phyloP scores from a whole-genome alignment of 2,888 invertebrate species.

The Drosophila stalkeri region DNA sequence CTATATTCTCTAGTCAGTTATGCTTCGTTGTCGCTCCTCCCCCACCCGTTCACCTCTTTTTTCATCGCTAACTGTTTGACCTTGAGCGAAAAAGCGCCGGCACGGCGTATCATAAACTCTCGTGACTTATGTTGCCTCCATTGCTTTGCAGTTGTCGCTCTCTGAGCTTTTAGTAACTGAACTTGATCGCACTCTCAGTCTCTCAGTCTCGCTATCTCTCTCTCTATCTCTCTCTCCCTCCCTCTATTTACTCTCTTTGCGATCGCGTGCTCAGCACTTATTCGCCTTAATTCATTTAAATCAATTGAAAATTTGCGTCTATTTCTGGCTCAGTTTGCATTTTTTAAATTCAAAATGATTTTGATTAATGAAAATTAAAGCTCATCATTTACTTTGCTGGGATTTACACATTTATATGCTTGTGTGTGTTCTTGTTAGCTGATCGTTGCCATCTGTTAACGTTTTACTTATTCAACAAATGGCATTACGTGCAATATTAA shows the following conservation, averaged over 20 bases:
- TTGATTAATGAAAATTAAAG: conserved; percentile 64
- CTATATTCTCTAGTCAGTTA: neutral
- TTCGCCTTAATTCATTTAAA: conserved; percentile 73
- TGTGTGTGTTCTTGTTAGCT: neutral
- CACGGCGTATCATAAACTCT: conserved; percentile 54
- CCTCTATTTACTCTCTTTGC: neutral
- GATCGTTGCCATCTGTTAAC: conserved; percentile 35
- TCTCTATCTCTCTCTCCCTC: neutral
- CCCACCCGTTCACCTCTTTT: neutral
- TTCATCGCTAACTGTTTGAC: conserved; percentile 39
- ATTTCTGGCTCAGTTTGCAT: conserved; percentile 58
- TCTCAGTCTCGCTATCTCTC: neutral
- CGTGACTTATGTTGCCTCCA: conserved; percentile 58
- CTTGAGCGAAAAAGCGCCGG: conserved; percentile 42
- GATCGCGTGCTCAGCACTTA: conserved; percentile 60
- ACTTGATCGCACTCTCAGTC: conserved; percentile 14
- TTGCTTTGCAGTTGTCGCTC: conserved; percentile 32
- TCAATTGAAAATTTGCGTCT: conserved; percentile 71
- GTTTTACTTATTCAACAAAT: conserved; percentile 1
- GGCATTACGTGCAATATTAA: neutral
- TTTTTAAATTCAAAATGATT: conserved; percentile 63
- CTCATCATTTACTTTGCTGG: conserved; percentile 11
- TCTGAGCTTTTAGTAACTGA: conserved; percentile 35
- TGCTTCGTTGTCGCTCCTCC: neutral
- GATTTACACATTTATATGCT: neutral